Evolutionary conservation across 2,113 vertebrate genomes (phyloP).

Genomic region (Tringa solitaria): DNA sequence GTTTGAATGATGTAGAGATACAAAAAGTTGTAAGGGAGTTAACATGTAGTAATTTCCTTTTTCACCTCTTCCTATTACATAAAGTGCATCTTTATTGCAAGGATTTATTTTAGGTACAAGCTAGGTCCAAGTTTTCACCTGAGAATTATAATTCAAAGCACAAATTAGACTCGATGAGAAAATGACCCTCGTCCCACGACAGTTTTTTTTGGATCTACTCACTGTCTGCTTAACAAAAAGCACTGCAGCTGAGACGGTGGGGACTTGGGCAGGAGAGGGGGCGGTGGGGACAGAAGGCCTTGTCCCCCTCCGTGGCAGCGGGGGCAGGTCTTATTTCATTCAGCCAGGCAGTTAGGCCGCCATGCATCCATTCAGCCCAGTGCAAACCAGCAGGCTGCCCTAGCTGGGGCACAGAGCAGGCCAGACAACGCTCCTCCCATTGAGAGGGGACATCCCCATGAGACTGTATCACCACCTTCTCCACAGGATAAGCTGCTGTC

Average conservation of each 20-base stretch:
- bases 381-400: neutral
- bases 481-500: rapidly evolving
- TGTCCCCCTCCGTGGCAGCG: rapidly evolving
- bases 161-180: neutral
- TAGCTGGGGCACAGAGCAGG: no score
- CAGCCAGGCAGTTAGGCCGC: no score
- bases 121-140: neutral
- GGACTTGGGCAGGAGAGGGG: neutral
- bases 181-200: rapidly evolving
- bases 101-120: neutral
- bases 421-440: neutral
- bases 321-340: neutral
- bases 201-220: no score
- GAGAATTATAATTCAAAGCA: neutral
- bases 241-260: neutral
- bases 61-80: neutral
- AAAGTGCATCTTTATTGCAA: neutral
- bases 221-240: rapidly evolving
- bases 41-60: neutral
- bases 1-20: neutral
- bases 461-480: neutral
- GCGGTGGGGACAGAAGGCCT: rapidly evolving
- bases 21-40: neutral
- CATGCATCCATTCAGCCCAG: rapidly evolving
- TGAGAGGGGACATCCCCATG: rapidly evolving